Base-by-base conservation (phyloP, 2,113 vertebrate species). In the Xenopus laevis region DNA sequence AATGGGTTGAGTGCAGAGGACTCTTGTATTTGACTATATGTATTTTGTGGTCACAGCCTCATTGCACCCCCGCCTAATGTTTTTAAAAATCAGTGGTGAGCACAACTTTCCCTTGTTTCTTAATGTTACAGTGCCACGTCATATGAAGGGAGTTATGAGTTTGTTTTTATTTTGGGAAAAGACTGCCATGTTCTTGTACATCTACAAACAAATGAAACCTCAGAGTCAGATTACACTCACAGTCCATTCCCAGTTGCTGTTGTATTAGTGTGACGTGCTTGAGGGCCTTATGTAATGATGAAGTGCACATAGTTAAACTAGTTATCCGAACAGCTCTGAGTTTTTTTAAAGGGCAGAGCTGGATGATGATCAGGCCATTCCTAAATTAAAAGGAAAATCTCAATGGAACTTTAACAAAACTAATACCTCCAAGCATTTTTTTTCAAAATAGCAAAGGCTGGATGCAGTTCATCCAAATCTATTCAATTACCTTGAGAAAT, bases 251-350 rank as follows among this genome's bases (percentile, higher is more conserved):
- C 33, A 2, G 33, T 5, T 40, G 33, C 33, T 40, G 33, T 40
- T 40, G 8, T 9, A 40, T 40, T 40, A 40, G 65, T 63, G 65
- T 27, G 46, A 44, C 65, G 47, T 62, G 65, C 73, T 67, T 63
- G 44, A 58, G 73, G 73, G 73, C 57, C 20, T 52, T 47, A 58
- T 66, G 63, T 60, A 59, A 69, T 75, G 73, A 65, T 57, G 53
- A 63, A 75, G 73, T 62, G 73, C 52, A 75, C 33, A 67, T 62
- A 61, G 45, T 58, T 30, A 63, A 75, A 59, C 58, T 15, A 69
- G 45, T 69, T 67, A 69, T 75, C 68, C 53, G 46, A 21, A 46
- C 27, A 13, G 27, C 15, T 30, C 20, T 62, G 62, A 75, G 65
- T 45, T 33, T 75, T n/a, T 68, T 63, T 46, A 53, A 44, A 27